These are phyloP conservation scores for Drosophila asahinai DNA, from an alignment of 1,140 invertebrate genomes.

Conservation along the genomic window DNA sequence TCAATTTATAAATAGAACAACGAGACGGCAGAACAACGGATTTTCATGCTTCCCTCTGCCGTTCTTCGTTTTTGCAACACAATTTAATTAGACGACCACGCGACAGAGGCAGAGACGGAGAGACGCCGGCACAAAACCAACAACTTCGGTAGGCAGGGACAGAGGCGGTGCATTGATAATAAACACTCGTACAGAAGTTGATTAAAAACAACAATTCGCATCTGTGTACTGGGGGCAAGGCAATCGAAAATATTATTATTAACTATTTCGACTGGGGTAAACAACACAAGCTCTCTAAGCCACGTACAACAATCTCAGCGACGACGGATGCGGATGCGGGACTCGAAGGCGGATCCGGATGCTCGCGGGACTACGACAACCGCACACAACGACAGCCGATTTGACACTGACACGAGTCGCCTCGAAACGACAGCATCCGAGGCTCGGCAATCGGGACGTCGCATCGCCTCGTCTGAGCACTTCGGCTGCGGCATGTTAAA, in stretches of 20 bases:
- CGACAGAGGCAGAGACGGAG: slow-evolving; percentile 51
- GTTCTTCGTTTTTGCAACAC: slow-evolving; percentile 60
- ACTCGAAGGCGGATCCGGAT: slow-evolving; percentile 5
- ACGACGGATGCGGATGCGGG: slow-evolving; percentile 14
- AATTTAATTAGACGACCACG: slow-evolving; percentile 62
- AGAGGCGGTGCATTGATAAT: slow-evolving; percentile 9
- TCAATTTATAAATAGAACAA: slow-evolving; percentile 70
- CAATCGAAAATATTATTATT: slow-evolving; percentile 35
- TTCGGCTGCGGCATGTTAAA: slow-evolving; percentile 59
- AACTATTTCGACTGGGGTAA: slow-evolving; percentile 15
- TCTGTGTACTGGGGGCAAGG: slow-evolving; percentile 21
- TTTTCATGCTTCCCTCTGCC: slow-evolving; percentile 48
- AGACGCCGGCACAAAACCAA: slow-evolving; percentile 44
- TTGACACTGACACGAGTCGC: slow-evolving; percentile 53
- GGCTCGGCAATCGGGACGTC: background rate
- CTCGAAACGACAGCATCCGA: slow-evolving; percentile 33
- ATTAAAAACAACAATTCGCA: slow-evolving; percentile 40
- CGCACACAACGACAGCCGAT: slow-evolving; percentile 50
- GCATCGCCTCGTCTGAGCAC: slow-evolving; percentile 19
- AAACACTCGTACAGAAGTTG: slow-evolving; percentile 33
- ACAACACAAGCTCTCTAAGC: background rate
- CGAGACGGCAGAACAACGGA: slow-evolving; percentile 41
- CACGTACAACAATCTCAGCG: slow-evolving; percentile 12
- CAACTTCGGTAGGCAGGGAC: slow-evolving; percentile 3
- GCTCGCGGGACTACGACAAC: slow-evolving; percentile 16